Conservation (phyloP, 2,797 vertebrate genomes). For the Pseudotriccus pelzelni region DNA sequence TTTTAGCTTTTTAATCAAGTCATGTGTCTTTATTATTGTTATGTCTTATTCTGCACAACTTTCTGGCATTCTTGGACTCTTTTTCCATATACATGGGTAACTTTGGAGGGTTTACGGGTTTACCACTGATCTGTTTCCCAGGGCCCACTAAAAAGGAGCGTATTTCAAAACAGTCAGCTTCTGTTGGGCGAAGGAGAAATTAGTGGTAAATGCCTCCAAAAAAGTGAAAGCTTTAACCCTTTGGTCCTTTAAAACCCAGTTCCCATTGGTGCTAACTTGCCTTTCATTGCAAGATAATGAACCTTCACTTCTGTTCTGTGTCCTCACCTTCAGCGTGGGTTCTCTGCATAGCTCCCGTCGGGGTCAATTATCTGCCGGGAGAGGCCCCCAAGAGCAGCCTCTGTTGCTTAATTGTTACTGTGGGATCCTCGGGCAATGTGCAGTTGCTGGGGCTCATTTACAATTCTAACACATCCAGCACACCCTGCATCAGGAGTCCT, state of each 20-base stretch:
- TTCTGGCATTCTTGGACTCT: neutral
- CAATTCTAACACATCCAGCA: slow-evolving; percentile 67
- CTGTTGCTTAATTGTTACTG: slow-evolving; percentile 37
- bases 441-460: slow-evolving; percentile 64
- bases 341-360: slow-evolving; percentile 39
- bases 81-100: neutral
- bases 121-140: neutral
- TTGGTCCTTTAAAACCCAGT: neutral
- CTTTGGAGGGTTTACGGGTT: neutral
- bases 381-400: neutral
- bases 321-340: slow-evolving; percentile 28
- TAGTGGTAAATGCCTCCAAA: neutral
- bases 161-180: neutral
- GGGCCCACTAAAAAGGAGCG: neutral
- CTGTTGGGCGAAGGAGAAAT: neutral
- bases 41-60: neutral
- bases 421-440: slow-evolving; percentile 4
- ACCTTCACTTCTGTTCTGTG: neutral
- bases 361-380: slow-evolving; percentile 38
- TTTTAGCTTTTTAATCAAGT: neutral
- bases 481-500: slow-evolving; percentile 33
- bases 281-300: slow-evolving; percentile 39
- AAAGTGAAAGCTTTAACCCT: neutral
- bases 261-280: neutral
- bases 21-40: neutral